Percentiles rank a stretch among this genome's conserved stretches.
Evolutionary conservation across 1,140 invertebrate species (phyloP).

Genomic region (Neodiprion pinetum): DNA sequence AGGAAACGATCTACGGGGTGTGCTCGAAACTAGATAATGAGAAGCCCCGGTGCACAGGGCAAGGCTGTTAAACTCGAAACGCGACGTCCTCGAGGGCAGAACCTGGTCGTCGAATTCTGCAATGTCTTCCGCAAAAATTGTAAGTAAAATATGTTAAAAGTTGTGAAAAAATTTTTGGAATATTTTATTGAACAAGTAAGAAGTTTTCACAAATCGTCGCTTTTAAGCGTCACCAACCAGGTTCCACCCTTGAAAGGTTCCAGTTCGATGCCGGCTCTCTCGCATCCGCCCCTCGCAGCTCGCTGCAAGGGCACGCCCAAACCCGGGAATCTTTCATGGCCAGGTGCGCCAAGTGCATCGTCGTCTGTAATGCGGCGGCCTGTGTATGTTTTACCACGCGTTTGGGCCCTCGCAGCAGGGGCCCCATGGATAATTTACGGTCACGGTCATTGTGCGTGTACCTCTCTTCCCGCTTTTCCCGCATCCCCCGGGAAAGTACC

Average conservation of each 20-base stretch:
- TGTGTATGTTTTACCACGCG: slow-evolving; percentile 17
- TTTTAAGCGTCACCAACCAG: too few species aligned
- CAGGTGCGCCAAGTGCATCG: slow-evolving; percentile 34
- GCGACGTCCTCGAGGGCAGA: too few species aligned
- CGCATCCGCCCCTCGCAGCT: neutral
- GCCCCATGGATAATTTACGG: slow-evolving; percentile 29
- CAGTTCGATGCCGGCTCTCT: neutral
- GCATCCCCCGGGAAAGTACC: neutral
- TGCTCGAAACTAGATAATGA: neutral
- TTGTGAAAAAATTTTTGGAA: too few species aligned
- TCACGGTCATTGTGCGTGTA: neutral
- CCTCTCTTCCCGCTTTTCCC: neutral
- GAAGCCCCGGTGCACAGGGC: too few species aligned
- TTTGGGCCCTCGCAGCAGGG: slow-evolving; percentile 32
- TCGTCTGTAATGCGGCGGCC: slow-evolving; percentile 5
- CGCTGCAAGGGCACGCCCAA: slow-evolving; percentile 28
- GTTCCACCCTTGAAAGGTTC: neutral
- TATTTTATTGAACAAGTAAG: too few species aligned
- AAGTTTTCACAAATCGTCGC: too few species aligned
- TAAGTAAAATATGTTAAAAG: too few species aligned
- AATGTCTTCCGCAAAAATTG: too few species aligned
- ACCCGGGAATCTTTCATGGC: slow-evolving; percentile 36
- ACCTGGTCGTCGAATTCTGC: too few species aligned
- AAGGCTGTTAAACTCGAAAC: too few species aligned
- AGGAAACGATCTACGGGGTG: neutral